Base-by-base conservation (phyloP, 2,888 invertebrate species). In the Pachliopta kotzebuea region DNA sequence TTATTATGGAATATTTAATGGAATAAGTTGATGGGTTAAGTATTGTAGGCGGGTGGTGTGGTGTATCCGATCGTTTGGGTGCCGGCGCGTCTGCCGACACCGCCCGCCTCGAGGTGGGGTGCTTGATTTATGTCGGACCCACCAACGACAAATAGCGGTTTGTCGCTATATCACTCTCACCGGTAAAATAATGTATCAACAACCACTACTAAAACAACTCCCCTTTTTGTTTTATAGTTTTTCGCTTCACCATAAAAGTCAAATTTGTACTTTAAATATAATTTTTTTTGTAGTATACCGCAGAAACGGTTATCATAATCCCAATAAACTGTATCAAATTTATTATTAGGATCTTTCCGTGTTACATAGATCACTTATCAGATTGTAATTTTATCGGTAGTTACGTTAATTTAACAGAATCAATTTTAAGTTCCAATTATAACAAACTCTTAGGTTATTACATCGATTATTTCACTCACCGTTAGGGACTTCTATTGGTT, bases 81-180 rank as follows among this genome's bases (percentile, higher is more conserved):
- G 76, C 75, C 76, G 70, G 67, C 69, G 73, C 61, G 76, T 74
- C 75, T 76, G 68, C 68, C 63, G 63, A 63, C 62, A 60, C 56
- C 67, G 67, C 67, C 70, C 68, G 67, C 67, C 69, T 67, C 69
- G 68, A 74, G 83, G 85, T 56, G 62, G 65, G 86, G 79, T 78
- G 80, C 81, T 80, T 88, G 89, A 90, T 89, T 88, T 89, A 89
- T 86, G 81, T 78, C 73, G 75, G 77, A 78, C 79, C 83, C 79
- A 76, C 80, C 79, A 76, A 86, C 88, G 87, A 90, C 86, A 90
- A 90, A 89, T 88, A 88, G 86, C 85, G 86, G 88, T 87, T 86
- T 86, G 85, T 87, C 85, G 84, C 80, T 78, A 80, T 84, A 86
- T 87, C 85, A 85, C 82, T 85, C 85, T 84, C 79, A 80, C 81